Base-by-base conservation (phyloP, 2,888 invertebrate species). In the Margaritifera margaritifera region DNA sequence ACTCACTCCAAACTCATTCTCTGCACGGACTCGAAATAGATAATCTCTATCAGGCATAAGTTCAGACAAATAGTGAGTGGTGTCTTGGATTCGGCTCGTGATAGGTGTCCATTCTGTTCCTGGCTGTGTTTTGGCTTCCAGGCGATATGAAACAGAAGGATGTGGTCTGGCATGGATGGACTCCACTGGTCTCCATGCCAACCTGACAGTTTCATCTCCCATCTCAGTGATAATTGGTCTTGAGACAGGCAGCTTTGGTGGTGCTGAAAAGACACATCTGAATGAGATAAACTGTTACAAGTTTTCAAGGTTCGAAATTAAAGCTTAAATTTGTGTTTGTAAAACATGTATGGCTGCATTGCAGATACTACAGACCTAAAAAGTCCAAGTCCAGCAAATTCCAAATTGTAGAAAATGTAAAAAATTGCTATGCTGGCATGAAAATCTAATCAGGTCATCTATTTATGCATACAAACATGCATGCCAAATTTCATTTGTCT, bases 1-100 rank as follows among this genome's bases (percentile, higher is more conserved):
- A 90, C 97, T 97, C 78, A 98, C 94, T 62, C 99, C 99, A 89
- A 95, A 96, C 89, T 96, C 95, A 91, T 98, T 99, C 89, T 98
- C 97, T 6, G 99, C 98, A 53, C 98, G 93, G 53, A 99, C 94
- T 73, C 99, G 93, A 92, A 98, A 96, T 90, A 95, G 95, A 91
- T 99, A 99, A 91, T 98, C 98, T 78, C 95, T 93, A 91, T 96
- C 96, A 1, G 98, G 96, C 86, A 95, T 94, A 74, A 99, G 84
- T 60, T 87, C 85, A 6, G 85, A 81, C 68, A 88, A 78, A 57
- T 84, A 82, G 64, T 83, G 84, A n/a, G 79, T 80, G 4, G 85
- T 84, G 66, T 86, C 85, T 11, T 75, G 75, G 8, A 86, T 75
- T 6, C 83, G 77, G 59, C 80, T 83, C 4, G 82, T 83, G 42